Percentiles rank a stretch among this genome's conserved stretches.
phyloP scores from a whole-genome alignment of 2,888 invertebrate species.

The Lydus trimaculatus region DNA sequence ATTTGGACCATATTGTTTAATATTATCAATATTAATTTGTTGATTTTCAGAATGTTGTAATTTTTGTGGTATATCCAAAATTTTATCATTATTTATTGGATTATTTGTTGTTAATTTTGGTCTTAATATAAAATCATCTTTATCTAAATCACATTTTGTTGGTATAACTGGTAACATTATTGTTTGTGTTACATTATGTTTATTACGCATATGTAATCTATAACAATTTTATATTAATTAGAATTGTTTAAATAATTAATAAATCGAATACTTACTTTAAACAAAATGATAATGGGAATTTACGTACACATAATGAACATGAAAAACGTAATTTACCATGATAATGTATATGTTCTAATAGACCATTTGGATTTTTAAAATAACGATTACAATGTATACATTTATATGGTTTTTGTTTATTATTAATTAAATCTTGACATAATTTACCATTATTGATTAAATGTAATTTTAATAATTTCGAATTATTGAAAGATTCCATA shows the following conservation, averaged over 20 bases:
- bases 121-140: slow-evolving; percentile 62
- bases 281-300: slow-evolving; percentile 48
- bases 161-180: slow-evolving; percentile 62
- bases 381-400: slow-evolving; percentile 64
- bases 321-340: slow-evolving; percentile 68
- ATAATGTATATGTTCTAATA: slow-evolving; percentile 66
- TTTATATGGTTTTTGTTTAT: slow-evolving; percentile 49
- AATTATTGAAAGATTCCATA: slow-evolving; percentile 51
- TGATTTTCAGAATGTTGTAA: slow-evolving; percentile 17
- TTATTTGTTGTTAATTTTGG: slow-evolving; percentile 47
- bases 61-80: not conserved
- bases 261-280: slow-evolving; percentile 44
- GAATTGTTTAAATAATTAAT: not conserved
- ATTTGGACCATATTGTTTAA: slow-evolving; percentile 62
- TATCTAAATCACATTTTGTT: slow-evolving; percentile 59
- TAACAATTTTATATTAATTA: slow-evolving; percentile 19
- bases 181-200: slow-evolving; percentile 61
- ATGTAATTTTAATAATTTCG: slow-evolving; percentile 58
- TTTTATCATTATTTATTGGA: slow-evolving; percentile 16
- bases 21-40: slow-evolving; percentile 38
- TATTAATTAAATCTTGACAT: slow-evolving; percentile 33
- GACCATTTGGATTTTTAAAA: slow-evolving; percentile 59
- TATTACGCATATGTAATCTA: slow-evolving; percentile 63
- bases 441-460: slow-evolving; percentile 39
- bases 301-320: slow-evolving; percentile 66